Evolutionary conservation across 2,113 vertebrate genomes (phyloP), one percentile per base, ranked within the genome.

Genomic region (Actenoides hombroni): DNA sequence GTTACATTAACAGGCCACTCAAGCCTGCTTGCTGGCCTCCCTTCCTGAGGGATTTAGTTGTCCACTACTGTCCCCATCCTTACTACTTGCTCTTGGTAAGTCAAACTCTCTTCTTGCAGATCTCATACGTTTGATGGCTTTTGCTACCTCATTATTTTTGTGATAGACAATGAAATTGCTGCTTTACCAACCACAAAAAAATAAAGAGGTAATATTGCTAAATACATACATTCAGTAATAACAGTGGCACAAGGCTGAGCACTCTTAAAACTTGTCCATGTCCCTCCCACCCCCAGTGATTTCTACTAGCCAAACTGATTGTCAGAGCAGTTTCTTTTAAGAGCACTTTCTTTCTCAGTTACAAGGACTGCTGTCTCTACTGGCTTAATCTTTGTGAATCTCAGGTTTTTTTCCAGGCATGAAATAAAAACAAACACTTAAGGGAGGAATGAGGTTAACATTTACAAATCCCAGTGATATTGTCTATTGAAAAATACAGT

Each of bases 391-490:
- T 94, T 24, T 64, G 64, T 73, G 35, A 88, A 76, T 63, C 82
- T 95, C 76, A n/a, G 28, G 5, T 3, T 0, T 48, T 74, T 83
- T 83, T 95, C 49, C 46, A 44, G 51, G 48, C 61, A 46, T 88
- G 84, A 95, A 95, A 80, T n/a, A 77, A 83, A 92, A 64, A 39
- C 69, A 74, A 92, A 76, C 44, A 69, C 70, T 65, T 82, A 75
- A 92, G 81, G 78, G 86, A 92, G 88, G 67, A 90, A 59, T 57
- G 65, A 93, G 48, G 73, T 91, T 88, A 94, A 80, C 53, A 88
- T 94, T 87, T 90, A 84, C 60, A 97, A 93, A 97, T 80, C 85
- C 82, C 67, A 85, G 67, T 70, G 76, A 80, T 94, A 90, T n/a
- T 91, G 70, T 89, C 73, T 63, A 28, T 59, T 93, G 82, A 86